Percentiles rank a stretch among this genome's conserved stretches.
Conservation (phyloP, 2,797 vertebrate genomes). For the Argyrosomus regius region DNA sequence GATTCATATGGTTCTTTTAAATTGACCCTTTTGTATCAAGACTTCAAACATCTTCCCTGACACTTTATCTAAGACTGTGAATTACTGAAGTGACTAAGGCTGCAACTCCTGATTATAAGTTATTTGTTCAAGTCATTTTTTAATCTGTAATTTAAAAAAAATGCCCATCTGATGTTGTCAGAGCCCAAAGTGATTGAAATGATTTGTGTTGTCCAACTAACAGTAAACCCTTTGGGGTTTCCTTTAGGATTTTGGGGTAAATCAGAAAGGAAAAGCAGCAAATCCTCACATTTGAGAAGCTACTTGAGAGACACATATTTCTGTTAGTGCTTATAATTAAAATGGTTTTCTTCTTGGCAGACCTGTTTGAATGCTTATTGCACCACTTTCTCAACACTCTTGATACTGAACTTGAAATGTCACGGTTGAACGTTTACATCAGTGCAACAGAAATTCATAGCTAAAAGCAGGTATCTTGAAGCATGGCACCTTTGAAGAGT, state of each 20-base stretch:
- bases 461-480: neutral
- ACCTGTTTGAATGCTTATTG: neutral
- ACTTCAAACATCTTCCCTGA: neutral
- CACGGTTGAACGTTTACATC: slow-evolving; percentile 5
- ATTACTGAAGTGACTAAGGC: neutral
- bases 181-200: neutral
- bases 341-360: neutral
- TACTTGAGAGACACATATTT: neutral
- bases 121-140: neutral
- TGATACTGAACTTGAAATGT: slow-evolving; percentile 4
- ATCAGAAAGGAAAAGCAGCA: neutral
- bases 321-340: too few species aligned
- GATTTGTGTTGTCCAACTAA: too few species aligned
- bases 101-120: neutral
- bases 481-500: slow-evolving; percentile 14
- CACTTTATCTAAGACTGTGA: neutral
- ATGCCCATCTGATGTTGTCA: neutral
- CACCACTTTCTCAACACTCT: neutral
- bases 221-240: neutral
- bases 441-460: neutral
- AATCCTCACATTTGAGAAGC: neutral
- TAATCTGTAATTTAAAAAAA: neutral
- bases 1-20: neutral
- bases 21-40: neutral
- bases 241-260: too few species aligned